Base-by-base conservation (phyloP, 1,140 invertebrate genomes). In the Zelostemma sp. region DNA sequence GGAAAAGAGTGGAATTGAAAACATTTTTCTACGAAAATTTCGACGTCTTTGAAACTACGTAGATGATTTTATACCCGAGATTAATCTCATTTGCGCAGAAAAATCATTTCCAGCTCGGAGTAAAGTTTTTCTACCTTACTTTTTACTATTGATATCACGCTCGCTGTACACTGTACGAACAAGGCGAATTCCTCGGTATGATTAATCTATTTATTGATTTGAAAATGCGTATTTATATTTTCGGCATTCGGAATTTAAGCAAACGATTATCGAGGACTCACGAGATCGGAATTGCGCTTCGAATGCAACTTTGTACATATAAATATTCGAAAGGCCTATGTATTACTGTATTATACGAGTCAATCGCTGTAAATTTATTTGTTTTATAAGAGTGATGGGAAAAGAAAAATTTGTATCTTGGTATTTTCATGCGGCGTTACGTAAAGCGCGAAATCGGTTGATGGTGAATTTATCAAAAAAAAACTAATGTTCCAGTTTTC, bases 401-500 rank as follows among this genome's bases (percentile, higher is more conserved):
- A 56, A 40, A 53, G 16, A 9, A 43, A 49, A 16, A 21, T 6
- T 53, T 50, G 12, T 25, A 49, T 58, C 35, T 16, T 31, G n/a
- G 31, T 47, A 25, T 33, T 48, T 59, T 9, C 33, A 66, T 15
- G 40, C 14, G 59, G 46, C 46, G 18, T 56, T 6, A 16, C 5
- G 19, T 43, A 21, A 8, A 61, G 51, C 15, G 14, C 31, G 15
- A 35, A 47, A 28, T 53, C 15, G 5, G 18, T 41, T 4, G 33
- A 33, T 25, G 18, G 15, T 1, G 15, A 14, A 41, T 41, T 15
- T 1, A 41, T 41, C 6, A 53, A 70, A 58, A 74, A 73, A 66
- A 68, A 79, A 80, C 74, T 76, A 76, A 62, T 70, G 46, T 41
- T 72, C 59, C 18, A 67, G 72, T 75, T 79, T 78, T 75, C 60